phyloP scores from a whole-genome alignment of 2,797 vertebrate species.

The Tamandua tetradactyla region DNA sequence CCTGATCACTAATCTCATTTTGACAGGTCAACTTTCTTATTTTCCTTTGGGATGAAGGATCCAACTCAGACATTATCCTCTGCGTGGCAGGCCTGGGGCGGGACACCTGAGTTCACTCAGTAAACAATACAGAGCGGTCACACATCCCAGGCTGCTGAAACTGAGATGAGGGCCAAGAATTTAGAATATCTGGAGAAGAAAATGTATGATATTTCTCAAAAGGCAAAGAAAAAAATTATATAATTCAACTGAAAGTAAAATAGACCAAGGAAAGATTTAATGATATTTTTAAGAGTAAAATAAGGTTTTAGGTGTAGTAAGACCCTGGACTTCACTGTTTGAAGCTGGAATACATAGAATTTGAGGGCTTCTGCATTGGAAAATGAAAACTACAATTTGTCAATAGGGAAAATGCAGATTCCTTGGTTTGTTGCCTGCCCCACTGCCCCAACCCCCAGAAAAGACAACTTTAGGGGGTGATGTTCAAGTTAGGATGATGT shows the following conservation, averaged over 20 bases:
- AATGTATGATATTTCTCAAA: not conserved
- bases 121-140: not conserved
- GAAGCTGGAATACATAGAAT: not conserved
- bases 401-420: not conserved
- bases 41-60: constrained; percentile 27
- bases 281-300: not conserved
- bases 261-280: not conserved
- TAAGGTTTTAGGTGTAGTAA: not conserved
- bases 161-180: not conserved
- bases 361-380: not conserved
- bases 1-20: not conserved
- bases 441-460: not conserved
- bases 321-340: not conserved
- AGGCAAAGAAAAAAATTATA: not conserved
- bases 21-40: not conserved
- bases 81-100: not conserved
- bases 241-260: constrained; percentile 15
- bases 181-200: not conserved
- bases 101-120: not conserved
- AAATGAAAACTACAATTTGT: not conserved
- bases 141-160: not conserved
- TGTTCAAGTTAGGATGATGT: not conserved
- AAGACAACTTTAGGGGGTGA: not conserved
- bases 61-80: not conserved
- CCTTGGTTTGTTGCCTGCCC: not conserved